A percentile compares a stretch with the other conserved stretches of the same genome.
Conservation (phyloP, 2,888 invertebrate species). For the Acleris sparsana region DNA sequence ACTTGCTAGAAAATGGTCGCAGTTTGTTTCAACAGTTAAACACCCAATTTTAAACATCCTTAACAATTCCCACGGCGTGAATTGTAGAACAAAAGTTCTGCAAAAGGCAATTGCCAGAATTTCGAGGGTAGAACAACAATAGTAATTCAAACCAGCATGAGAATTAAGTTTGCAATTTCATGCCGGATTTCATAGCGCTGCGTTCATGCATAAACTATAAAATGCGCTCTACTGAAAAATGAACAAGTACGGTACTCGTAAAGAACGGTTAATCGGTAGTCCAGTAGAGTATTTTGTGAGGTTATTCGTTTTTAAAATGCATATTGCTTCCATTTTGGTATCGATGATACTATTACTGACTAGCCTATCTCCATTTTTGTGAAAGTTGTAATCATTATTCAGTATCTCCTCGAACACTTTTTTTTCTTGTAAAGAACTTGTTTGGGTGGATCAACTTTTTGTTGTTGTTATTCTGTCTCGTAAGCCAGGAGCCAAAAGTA, state of each 20-base stretch:
- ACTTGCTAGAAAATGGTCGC: neutral
- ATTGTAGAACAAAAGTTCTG: neutral
- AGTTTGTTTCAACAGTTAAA: no score
- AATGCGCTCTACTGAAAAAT: slow-evolving; percentile 42
- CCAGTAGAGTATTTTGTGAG: slow-evolving; percentile 6
- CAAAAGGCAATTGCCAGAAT: slow-evolving; percentile 8
- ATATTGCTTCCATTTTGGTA: neutral
- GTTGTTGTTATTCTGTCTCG: no score
- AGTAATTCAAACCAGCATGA: slow-evolving; percentile 11
- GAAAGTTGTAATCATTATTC: no score
- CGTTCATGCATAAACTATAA: slow-evolving; percentile 48
- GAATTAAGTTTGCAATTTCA: slow-evolving; percentile 30
- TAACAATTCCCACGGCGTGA: neutral
- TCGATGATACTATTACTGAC: no score
- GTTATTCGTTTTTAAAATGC: neutral
- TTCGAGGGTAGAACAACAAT: slow-evolving; percentile 17
- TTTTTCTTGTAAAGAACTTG: no score
- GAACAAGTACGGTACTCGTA: slow-evolving; percentile 26
- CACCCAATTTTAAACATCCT: no score
- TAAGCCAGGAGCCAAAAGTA: no score
- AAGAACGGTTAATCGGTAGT: slow-evolving; percentile 27
- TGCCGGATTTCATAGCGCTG: slow-evolving; percentile 28
- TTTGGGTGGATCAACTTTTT: no score
- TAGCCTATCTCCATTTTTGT: no score
- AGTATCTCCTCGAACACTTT: no score